Evolutionary conservation across 2,797 vertebrate species (phyloP).

Genomic region (Pantherophis vulpinus): DNA sequence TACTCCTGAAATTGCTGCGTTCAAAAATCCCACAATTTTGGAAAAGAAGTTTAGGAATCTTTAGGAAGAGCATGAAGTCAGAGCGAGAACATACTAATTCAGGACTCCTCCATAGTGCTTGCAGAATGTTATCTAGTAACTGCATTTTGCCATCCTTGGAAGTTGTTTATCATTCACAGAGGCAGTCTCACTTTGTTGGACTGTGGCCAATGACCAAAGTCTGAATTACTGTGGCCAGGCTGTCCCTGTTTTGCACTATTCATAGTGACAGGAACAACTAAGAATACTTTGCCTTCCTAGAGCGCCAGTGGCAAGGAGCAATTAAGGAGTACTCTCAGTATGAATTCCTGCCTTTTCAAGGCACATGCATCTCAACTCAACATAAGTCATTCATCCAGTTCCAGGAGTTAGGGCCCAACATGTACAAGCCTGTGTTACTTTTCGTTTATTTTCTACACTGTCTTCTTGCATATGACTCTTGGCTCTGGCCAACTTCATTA

Average conservation of each 20-base stretch:
- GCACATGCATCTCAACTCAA: background rate
- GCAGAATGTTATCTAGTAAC: background rate
- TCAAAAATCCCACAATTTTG: background rate
- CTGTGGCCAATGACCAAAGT: background rate
- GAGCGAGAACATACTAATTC: too few species aligned
- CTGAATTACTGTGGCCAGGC: background rate
- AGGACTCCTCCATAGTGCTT: too few species aligned
- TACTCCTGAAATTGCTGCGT: background rate
- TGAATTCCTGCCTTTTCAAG: background rate
- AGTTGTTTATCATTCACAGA: background rate
- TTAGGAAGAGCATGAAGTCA: background rate
- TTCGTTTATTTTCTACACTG: background rate
- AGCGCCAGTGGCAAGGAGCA: background rate
- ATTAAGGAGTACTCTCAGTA: background rate
- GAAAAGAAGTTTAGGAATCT: background rate
- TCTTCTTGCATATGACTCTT: background rate
- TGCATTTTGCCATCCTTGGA: background rate
- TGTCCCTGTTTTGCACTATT: background rate
- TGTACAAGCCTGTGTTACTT: background rate
- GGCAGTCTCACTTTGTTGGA: background rate
- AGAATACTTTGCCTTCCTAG: background rate
- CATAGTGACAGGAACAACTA: background rate
- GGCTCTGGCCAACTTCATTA: background rate
- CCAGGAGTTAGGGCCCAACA: background rate
- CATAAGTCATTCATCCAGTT: background rate